Base-by-base conservation (phyloP, 92 coral and sea anemone species). In the Montipora capitata region DNA sequence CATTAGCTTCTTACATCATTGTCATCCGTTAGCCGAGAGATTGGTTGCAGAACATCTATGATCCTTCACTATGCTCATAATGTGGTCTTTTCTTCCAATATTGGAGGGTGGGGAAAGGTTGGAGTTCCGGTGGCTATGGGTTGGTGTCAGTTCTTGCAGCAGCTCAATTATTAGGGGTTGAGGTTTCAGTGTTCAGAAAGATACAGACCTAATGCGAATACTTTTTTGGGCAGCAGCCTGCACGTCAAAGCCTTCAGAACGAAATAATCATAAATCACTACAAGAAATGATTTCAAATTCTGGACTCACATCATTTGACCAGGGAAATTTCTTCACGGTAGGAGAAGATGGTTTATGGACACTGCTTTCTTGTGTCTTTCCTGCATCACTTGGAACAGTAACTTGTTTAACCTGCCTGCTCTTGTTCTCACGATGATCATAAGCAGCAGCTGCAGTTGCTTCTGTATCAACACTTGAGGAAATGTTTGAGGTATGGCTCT, bases 301-400 rank as follows among this genome's bases (percentile, higher is more conserved):
- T 6, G 11, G 10, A 83, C 80, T 54, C 35, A 83, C 87, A 44
- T 83, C 44, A 40, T 43, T 44, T 72, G 35, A 56, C 87, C 87
- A 83, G 3, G 62, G 27, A 5, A 72, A 72, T 72, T 1, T 83
- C 20, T 27, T 72, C 79, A 62, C 40, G 45, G 87, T 61, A 14
- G 61, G 72, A 11, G 40, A 43, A 16, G 52, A 12, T 12, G 40
- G 40, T 35, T 27, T 16, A 15, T 38, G 40, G n/a, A 40, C 7
- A 48, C 7, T 35, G 41, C 15, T 65, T 7, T 12, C 56, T n/a
- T 54, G 41, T 40, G 18, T 8, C 1, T 18, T 11, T 35, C 41
- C 63, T 16, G 48, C 5, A 35, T 62, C 42, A 16, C 14, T 17
- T 51, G 4, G 11, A 13, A 11, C 9, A 9, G 49, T 2, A 51